Conservation (phyloP, 2,888 invertebrate genomes). For the Acrobasis suavella region DNA sequence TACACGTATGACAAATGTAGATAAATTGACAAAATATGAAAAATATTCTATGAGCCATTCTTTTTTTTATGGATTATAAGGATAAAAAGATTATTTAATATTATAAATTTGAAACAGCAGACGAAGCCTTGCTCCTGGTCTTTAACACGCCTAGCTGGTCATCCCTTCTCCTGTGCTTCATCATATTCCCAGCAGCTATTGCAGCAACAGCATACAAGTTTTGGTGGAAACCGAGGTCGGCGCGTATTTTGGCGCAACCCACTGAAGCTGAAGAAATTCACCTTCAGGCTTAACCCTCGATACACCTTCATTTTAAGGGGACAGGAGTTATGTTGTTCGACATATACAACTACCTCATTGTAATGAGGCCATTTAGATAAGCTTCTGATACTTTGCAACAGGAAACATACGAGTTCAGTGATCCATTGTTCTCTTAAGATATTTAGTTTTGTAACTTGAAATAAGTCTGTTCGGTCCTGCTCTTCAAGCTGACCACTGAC, state of each 20-base stretch:
- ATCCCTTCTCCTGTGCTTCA: background rate
- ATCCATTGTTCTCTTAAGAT: too few relatives aligned
- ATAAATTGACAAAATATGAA: too few relatives aligned
- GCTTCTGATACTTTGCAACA: too few relatives aligned
- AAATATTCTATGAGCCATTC: too few relatives aligned
- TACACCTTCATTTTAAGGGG: constrained; percentile 2
- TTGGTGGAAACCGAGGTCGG: background rate
- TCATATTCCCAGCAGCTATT: background rate
- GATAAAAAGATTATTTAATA: too few relatives aligned
- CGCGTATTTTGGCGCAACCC: background rate
- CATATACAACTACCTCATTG: background rate
- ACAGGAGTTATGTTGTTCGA: background rate
- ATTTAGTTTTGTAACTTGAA: too few relatives aligned
- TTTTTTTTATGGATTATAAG: too few relatives aligned
- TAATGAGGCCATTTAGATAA: background rate
- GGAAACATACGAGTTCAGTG: too few relatives aligned
- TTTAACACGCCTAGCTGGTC: background rate
- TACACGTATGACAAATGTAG: too few relatives aligned
- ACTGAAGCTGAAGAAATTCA: background rate
- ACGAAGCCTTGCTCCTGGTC: background rate
- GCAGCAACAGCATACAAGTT: background rate
- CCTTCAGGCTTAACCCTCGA: background rate
- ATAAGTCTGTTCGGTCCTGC: too few relatives aligned
- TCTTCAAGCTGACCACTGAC: too few relatives aligned
- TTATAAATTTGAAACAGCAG: too few relatives aligned